Evolutionary conservation across 2,113 vertebrate genomes (phyloP).

Genomic region (Scartelaos histophorus): DNA sequence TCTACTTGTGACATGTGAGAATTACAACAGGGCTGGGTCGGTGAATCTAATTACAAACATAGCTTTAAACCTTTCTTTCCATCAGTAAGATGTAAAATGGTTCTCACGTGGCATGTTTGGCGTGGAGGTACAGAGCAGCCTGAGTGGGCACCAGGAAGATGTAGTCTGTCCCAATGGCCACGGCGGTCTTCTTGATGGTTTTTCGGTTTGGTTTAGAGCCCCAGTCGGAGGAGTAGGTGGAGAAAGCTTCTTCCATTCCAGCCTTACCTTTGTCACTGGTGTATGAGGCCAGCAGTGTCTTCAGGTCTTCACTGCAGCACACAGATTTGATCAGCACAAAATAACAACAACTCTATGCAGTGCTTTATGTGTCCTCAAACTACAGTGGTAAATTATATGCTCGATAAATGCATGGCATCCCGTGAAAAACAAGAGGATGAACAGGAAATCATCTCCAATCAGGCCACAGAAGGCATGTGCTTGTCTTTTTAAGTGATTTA

Average conservation of each 20-base stretch:
- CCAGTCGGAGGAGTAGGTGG: slow-evolving; percentile 81
- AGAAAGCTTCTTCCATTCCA: slow-evolving; percentile 66
- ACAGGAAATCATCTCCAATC: no score
- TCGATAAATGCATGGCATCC: no score
- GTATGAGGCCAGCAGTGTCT: slow-evolving; percentile 71
- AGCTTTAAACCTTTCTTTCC: no score
- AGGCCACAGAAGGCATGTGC: no score
- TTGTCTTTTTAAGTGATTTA: no score
- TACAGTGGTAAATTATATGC: no score
- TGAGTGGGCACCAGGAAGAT: slow-evolving; percentile 88
- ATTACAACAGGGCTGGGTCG: no score
- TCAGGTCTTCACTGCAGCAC: slow-evolving; percentile 76
- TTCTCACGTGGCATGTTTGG: slow-evolving; percentile 80
- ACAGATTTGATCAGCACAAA: not conserved
- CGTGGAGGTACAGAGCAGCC: slow-evolving; percentile 81
- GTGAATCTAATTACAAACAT: no score
- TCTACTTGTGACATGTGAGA: no score
- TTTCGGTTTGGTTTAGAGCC: slow-evolving; percentile 61
- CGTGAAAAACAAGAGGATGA: no score
- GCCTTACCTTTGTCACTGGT: slow-evolving; percentile 72
- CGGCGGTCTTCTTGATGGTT: slow-evolving; percentile 83
- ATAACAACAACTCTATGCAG: not conserved
- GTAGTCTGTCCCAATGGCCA: slow-evolving; percentile 83
- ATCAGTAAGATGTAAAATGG: not conserved
- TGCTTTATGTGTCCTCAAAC: no score